These are phyloP conservation scores for Carpatolechia fugitivella DNA, from an alignment of 2,888 invertebrate species.

Conservation along the genomic window DNA sequence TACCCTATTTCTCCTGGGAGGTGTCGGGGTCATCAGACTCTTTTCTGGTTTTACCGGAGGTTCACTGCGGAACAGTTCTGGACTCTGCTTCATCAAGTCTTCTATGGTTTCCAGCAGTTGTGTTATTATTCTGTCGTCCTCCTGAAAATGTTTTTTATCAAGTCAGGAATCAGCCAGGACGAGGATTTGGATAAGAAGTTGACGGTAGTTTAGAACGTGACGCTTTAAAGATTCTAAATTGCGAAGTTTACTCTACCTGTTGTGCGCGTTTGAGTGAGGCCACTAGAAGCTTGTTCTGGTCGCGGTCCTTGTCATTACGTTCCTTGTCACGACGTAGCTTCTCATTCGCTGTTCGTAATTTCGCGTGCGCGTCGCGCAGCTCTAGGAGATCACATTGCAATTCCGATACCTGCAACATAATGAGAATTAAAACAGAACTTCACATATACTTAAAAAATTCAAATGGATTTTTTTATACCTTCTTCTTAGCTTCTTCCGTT, in stretches of 20 bases:
- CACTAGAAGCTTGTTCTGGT: slow-evolving; percentile 75
- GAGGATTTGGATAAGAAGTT: not conserved
- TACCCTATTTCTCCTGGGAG: slow-evolving; percentile 83
- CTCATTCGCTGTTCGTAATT: slow-evolving; percentile 93
- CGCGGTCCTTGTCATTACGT: slow-evolving; percentile 89
- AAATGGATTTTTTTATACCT: slow-evolving; percentile 67
- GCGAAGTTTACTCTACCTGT: too few relatives aligned
- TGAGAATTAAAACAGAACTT: not conserved
- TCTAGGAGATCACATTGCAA: slow-evolving; percentile 93
- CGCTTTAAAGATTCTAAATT: too few relatives aligned
- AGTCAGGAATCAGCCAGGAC: not conserved
- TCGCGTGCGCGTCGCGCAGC: slow-evolving; percentile 94
- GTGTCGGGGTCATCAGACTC: slow-evolving; percentile 82
- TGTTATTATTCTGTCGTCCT: slow-evolving; percentile 86
- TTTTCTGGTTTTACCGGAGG: slow-evolving; percentile 55
- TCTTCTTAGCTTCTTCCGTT: slow-evolving; percentile 92
- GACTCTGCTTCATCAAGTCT: slow-evolving; percentile 87
- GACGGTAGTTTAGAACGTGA: not conserved
- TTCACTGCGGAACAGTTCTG: slow-evolving; percentile 79
- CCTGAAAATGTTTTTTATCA: slow-evolving; percentile 53
- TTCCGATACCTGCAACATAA: slow-evolving; percentile 76
- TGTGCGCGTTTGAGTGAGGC: slow-evolving; percentile 70
- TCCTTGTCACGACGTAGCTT: slow-evolving; percentile 93
- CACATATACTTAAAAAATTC: too few relatives aligned
- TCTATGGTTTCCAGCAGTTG: slow-evolving; percentile 88